Conservation (phyloP, 1,140 invertebrate genomes). For the Eriocheir sinensis region DNA sequence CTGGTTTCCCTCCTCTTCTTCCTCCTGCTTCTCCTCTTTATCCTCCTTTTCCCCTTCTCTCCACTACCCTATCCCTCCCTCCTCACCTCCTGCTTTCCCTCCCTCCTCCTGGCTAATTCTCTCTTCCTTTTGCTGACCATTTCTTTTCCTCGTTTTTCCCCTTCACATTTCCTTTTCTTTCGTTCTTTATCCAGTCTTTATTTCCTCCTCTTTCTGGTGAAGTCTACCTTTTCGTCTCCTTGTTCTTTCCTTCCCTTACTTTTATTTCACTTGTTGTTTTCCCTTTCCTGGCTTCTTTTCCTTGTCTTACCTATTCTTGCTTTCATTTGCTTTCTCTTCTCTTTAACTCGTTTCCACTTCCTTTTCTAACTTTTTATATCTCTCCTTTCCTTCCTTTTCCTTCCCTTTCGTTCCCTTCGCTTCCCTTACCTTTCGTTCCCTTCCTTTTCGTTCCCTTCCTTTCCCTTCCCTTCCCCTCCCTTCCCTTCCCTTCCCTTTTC, state of each 20-base stretch:
- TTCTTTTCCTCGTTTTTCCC: neutral
- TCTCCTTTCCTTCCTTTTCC: neutral
- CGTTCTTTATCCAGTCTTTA: neutral
- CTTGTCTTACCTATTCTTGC: neutral
- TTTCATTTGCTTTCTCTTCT: neutral
- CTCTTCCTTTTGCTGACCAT: neutral
- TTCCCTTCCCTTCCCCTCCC: neutral
- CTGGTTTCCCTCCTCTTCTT: neutral
- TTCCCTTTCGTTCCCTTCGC: neutral
- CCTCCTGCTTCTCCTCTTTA: neutral
- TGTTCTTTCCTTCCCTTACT: neutral
- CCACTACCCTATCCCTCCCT: neutral
- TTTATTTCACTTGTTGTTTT: neutral
- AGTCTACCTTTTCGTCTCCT: too few species aligned
- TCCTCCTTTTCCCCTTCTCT: neutral
- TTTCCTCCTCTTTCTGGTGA: neutral
- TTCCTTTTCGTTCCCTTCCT: neutral
- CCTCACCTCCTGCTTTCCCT: neutral
- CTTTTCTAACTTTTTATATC: neutral
- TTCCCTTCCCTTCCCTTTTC: neutral
- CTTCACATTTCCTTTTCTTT: neutral
- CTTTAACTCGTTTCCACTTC: neutral
- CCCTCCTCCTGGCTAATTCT: neutral
- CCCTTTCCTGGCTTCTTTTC: neutral
- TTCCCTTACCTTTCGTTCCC: neutral